These are phyloP conservation scores for Macrotis lagotis DNA, from an alignment of 2,113 vertebrate species.

Conservation along the genomic window DNA sequence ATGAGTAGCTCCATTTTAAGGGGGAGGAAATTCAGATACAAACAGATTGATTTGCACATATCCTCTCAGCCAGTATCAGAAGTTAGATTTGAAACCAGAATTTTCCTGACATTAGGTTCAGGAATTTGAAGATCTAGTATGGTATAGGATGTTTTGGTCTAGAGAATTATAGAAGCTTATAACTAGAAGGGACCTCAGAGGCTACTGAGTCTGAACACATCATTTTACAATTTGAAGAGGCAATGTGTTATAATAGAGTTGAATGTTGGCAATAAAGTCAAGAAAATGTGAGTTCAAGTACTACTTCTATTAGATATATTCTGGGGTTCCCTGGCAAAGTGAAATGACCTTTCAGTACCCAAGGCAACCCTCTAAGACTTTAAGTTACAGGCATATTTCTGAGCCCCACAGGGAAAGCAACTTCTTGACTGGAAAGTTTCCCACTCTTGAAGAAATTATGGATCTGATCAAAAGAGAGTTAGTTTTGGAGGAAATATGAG, in stretches of 20 bases:
- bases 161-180: not conserved
- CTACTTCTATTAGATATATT: not conserved
- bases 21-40: not conserved
- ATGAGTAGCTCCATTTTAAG: not conserved
- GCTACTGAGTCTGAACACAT: not conserved
- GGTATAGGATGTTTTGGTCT: not conserved
- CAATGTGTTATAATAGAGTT: too few species aligned
- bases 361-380: not conserved
- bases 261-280: not conserved
- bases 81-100: not conserved
- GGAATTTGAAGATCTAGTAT: not conserved
- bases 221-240: too few species aligned
- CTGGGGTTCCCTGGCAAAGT: not conserved
- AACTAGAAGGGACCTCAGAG: not conserved
- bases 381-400: not conserved
- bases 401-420: not conserved
- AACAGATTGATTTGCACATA: not conserved
- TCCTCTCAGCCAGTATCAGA: not conserved
- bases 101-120: not conserved
- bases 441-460: not conserved
- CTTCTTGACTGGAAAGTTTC: not conserved
- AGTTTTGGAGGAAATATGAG: not conserved
- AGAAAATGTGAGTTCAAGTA: not conserved
- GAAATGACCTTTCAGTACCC: not conserved
- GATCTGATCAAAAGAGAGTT: not conserved